Evolutionary conservation across 1,140 invertebrate species (phyloP), one percentile per base, ranked within the genome.

Genomic region (Euglossa dilemma): DNA sequence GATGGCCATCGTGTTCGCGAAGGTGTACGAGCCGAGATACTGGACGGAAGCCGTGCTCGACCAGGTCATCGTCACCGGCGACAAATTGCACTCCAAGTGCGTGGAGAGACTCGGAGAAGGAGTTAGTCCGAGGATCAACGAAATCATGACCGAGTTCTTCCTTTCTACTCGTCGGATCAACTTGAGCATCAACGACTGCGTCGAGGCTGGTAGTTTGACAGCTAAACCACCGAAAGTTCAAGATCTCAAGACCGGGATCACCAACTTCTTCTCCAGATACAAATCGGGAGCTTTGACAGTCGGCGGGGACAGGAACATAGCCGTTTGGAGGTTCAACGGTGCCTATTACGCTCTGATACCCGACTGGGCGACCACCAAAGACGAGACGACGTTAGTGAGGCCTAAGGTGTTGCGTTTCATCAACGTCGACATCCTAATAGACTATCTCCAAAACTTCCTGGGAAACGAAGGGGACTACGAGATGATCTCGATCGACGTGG

Each of bases 121-220:
- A 16, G 43, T 43, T 0, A 28, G n/a, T 18, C 89, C 85, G 0
- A 77, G 85, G 25, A 80, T 89, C 11, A 91, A 92, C 54, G 90
- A 93, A 45, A 90, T 94, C 28, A 89, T 92, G 5, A 91, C 73
- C 9, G 93, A 93, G 72, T 92, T 94, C 47, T 92, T 93, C 59
- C 64, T 94, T 3, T 90, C 92, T 0, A 90, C 89, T 64, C 88
- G 92, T 9, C 87, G 91, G 25, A 92, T 94, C 23, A 83, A 89
- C 71, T 70, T 94, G 18, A 90, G 78, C 0, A 79, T 94, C 9
- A 89, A 88, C 9, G 93, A 94, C 54, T 93, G 93, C n/a, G 89
- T 93, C 9, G 52, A 93, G 69, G 88, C 88, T 25, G 93, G 93
- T 0, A 89, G 86, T 52, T 2, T 94, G 7, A 74, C 18, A 0